Percentiles rank a stretch among this genome's conserved stretches.
Evolutionary conservation across 2,888 invertebrate species (phyloP).

Genomic region (Idaea dimidiata): DNA sequence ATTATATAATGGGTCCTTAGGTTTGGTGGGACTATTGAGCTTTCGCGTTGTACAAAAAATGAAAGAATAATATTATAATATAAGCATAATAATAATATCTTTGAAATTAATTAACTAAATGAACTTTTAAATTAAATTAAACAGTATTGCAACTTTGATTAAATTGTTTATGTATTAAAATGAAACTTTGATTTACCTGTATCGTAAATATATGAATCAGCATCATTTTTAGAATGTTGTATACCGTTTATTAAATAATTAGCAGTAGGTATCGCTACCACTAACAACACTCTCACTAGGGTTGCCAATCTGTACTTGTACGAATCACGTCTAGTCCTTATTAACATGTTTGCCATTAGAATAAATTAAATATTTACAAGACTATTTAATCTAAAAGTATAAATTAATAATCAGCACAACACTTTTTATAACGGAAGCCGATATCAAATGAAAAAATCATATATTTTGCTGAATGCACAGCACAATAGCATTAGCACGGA

Average conservation of each 20-base stretch:
- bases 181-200: conserved; percentile 35
- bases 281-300: conserved; percentile 54
- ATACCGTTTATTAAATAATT: conserved; percentile 43
- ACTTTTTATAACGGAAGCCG: conserved; percentile 22
- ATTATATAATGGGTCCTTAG: too few species aligned
- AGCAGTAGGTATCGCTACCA: conserved; percentile 55
- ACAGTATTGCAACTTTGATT: too few species aligned
- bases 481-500: conserved; percentile 52
- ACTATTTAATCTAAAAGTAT: conserved; percentile 30
- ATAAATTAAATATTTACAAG: conserved; percentile 30
- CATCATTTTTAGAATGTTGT: conserved; percentile 12
- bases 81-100: too few species aligned
- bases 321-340: conserved; percentile 63
- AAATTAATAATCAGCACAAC: conserved; percentile 6
- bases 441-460: conserved; percentile 71
- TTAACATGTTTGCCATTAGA: conserved; percentile 70
- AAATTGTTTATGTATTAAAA: not conserved
- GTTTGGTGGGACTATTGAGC: too few species aligned
- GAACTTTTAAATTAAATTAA: too few species aligned
- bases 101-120: too few species aligned
- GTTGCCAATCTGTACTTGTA: conserved; percentile 51
- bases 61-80: too few species aligned
- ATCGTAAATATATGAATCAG: conserved; percentile 12
- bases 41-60: too few species aligned
- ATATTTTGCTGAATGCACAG: conserved; percentile 61